phyloP scores from a whole-genome alignment of 2,888 invertebrate species.

The Hemistola chrysoprasaria region DNA sequence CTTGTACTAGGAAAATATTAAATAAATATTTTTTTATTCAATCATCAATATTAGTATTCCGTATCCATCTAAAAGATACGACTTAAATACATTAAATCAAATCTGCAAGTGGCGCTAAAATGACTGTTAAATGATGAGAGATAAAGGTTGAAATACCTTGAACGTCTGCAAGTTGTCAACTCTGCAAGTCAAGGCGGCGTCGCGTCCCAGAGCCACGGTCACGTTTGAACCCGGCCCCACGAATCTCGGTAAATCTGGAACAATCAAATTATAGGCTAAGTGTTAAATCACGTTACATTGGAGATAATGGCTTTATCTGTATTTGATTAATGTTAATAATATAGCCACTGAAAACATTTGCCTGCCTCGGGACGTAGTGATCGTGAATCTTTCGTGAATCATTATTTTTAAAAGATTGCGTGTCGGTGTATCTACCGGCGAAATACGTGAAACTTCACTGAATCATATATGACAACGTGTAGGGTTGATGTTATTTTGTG shows the following conservation, averaged over 20 bases:
- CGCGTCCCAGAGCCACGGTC: slow-evolving; percentile 85
- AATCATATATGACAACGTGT: too few species aligned
- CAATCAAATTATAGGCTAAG: slow-evolving; percentile 31
- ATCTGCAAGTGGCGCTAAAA: background rate
- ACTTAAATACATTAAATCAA: slow-evolving; percentile 14
- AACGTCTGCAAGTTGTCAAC: slow-evolving; percentile 86
- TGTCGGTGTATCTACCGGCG: too few species aligned
- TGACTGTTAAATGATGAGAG: background rate
- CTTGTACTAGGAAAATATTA: too few species aligned
- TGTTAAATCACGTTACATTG: background rate
- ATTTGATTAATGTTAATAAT: too few species aligned
- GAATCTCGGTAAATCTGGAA: slow-evolving; percentile 85
- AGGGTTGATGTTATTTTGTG: too few species aligned
- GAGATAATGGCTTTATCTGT: background rate
- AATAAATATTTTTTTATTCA: background rate
- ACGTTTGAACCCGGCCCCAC: slow-evolving; percentile 85
- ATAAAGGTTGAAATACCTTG: slow-evolving; percentile 72
- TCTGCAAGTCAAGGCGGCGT: slow-evolving; percentile 85
- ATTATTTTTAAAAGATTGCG: too few species aligned
- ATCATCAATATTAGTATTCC: slow-evolving; percentile 17
- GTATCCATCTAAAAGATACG: slow-evolving; percentile 2
- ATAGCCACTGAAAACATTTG: background rate
- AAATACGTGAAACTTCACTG: too few species aligned
- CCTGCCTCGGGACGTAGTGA: too few species aligned
- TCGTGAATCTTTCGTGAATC: too few species aligned